phyloP scores from a whole-genome alignment of 2,113 vertebrate species.

The Taxidea taxus region DNA sequence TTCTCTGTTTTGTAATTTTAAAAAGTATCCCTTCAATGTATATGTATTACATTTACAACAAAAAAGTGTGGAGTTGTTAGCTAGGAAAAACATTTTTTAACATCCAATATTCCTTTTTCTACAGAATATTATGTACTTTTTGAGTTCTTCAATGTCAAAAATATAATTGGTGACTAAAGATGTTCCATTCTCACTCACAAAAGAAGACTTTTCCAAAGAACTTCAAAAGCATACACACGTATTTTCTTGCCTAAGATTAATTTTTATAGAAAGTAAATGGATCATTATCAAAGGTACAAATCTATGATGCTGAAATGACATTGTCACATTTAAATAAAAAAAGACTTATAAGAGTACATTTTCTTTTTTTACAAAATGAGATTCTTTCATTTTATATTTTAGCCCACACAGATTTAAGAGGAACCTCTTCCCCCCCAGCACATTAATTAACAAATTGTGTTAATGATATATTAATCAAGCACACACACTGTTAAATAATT shows the following conservation, averaged over 20 bases:
- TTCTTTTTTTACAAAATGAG: not conserved
- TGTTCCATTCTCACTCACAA: constrained; percentile 35
- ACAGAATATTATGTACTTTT: not conserved
- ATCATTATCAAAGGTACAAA: constrained; percentile 35
- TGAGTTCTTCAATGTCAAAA: not conserved
- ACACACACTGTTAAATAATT: constrained; percentile 59
- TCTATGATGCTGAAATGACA: constrained; percentile 36
- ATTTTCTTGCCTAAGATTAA: not conserved
- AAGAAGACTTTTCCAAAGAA: not conserved
- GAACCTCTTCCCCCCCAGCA: constrained; percentile 3
- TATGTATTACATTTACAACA: not conserved
- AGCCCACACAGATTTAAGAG: not conserved
- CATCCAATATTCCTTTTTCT: not conserved
- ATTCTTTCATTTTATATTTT: not conserved
- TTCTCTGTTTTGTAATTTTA: not conserved
- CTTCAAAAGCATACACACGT: not conserved
- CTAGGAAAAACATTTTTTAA: not conserved
- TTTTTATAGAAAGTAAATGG: constrained; percentile 53
- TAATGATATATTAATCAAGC: constrained; percentile 38
- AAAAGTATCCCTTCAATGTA: not conserved
- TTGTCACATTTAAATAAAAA: constrained; percentile 37
- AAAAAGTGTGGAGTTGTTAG: not conserved
- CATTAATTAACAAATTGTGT: constrained; percentile 67
- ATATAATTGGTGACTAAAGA: not conserved
- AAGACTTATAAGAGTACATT: constrained; percentile 18